Evolutionary conservation across 2,888 invertebrate genomes (phyloP).

Genomic region (Ectemnius lituratus): DNA sequence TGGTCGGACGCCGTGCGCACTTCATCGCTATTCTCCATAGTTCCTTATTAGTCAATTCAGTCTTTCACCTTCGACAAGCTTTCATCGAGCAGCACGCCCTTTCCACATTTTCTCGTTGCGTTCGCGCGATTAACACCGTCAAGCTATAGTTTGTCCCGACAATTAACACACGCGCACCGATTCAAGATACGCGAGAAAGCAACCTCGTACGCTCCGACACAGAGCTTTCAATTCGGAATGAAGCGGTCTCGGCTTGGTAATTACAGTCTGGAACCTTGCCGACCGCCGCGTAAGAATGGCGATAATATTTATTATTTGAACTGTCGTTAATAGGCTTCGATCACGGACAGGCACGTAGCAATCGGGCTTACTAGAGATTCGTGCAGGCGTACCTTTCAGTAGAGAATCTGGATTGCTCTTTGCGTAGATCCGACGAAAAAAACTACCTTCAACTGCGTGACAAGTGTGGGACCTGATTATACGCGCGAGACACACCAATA

Average conservation of each 20-base stretch:
- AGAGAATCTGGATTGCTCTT: background rate
- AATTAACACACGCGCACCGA: slow-evolving; percentile 49
- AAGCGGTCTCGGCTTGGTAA: background rate
- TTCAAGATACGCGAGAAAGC: slow-evolving; percentile 27
- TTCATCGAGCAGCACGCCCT: slow-evolving; percentile 51
- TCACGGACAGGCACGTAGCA: background rate
- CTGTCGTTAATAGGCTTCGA: background rate
- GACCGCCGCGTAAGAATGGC: background rate
- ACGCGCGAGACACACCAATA: slow-evolving; percentile 9
- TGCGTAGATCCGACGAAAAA: background rate
- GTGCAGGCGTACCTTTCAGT: background rate
- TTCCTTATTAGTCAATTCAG: slow-evolving; percentile 34
- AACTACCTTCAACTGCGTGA: background rate
- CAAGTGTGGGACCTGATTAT: slow-evolving; percentile 10
- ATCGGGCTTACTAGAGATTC: background rate
- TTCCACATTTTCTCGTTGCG: slow-evolving; percentile 46
- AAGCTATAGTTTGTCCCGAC: slow-evolving; percentile 44
- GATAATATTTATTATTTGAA: background rate
- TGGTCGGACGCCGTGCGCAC: slow-evolving; percentile 19
- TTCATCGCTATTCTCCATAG: slow-evolving; percentile 50
- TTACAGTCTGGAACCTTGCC: background rate
- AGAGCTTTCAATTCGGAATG: background rate
- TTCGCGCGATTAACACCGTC: slow-evolving; percentile 37
- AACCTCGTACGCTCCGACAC: background rate
- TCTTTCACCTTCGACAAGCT: slow-evolving; percentile 45